These are phyloP conservation scores for Azorinus chamasolen DNA, from an alignment of 2,888 invertebrate species.

Conservation along the genomic window DNA sequence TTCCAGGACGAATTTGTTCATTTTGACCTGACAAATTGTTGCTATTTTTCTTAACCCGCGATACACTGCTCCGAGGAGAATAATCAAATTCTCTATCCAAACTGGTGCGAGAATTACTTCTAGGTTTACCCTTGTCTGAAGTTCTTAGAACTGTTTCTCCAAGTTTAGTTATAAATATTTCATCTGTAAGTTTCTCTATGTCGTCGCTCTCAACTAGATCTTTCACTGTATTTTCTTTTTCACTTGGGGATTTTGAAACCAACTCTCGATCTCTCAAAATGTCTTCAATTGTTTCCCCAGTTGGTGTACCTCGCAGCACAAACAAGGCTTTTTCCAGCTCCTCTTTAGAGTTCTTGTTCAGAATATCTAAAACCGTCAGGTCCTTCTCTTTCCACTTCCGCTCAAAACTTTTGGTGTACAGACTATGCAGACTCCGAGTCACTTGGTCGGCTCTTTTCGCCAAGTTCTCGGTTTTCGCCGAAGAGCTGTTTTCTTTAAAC, in stretches of 20 bases:
- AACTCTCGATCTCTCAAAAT: slow-evolving; percentile 39
- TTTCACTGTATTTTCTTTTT: not conserved
- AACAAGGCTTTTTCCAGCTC: slow-evolving; percentile 66
- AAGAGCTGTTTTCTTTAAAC: not conserved
- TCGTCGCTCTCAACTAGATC: not conserved
- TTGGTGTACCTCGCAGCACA: slow-evolving; percentile 57
- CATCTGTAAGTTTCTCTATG: not conserved
- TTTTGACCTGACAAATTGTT: too few relatives aligned
- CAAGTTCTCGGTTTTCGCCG: slow-evolving; percentile 15
- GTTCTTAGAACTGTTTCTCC: too few relatives aligned
- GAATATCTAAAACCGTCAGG: slow-evolving; percentile 54
- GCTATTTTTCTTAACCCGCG: too few relatives aligned
- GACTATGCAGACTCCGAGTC: slow-evolving; percentile 59
- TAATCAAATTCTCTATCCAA: too few relatives aligned
- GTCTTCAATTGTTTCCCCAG: slow-evolving; percentile 58
- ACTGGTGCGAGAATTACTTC: too few relatives aligned
- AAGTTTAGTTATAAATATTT: too few relatives aligned
- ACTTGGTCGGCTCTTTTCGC: slow-evolving; percentile 53
- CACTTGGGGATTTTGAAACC: slow-evolving; percentile 23
- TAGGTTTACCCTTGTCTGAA: too few relatives aligned
- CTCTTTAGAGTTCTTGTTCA: slow-evolving; percentile 60
- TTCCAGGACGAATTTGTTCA: too few relatives aligned
- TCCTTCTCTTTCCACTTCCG: slow-evolving; percentile 49
- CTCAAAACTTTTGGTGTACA: slow-evolving; percentile 59
- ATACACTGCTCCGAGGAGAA: too few relatives aligned